phyloP scores from a whole-genome alignment of 2,888 invertebrate species.

The Norana najaformis region DNA sequence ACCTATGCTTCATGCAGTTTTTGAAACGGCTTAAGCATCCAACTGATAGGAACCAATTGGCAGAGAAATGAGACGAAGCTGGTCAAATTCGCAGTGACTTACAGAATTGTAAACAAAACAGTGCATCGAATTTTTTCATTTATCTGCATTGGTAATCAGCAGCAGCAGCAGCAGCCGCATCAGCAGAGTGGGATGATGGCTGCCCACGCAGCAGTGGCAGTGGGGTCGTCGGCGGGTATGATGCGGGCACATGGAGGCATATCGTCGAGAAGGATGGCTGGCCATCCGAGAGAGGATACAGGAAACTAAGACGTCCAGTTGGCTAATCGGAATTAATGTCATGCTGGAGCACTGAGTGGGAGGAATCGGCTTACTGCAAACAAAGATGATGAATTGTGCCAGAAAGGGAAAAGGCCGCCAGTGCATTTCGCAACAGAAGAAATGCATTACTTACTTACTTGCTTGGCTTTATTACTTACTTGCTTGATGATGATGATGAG shows the following conservation, averaged over 20 bases:
- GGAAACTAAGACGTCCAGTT: background rate
- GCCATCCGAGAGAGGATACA: no score
- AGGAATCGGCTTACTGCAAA: background rate
- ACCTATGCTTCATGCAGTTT: background rate
- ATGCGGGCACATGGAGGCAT: background rate
- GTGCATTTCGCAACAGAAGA: background rate
- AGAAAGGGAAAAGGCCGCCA: background rate
- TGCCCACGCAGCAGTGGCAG: background rate
- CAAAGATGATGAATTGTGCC: background rate
- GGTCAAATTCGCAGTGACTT: background rate
- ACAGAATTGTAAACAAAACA: background rate
- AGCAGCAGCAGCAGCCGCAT: background rate
- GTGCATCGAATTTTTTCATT: background rate
- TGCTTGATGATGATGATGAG: no score
- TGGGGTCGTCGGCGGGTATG: background rate
- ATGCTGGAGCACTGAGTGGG: background rate
- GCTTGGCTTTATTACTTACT: no score
- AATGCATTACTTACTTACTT: background rate
- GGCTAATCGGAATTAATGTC: background rate
- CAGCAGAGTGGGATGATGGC: background rate
- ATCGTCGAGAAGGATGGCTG: no score
- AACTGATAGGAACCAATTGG: background rate
- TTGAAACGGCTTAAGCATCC: background rate
- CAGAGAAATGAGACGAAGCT: background rate
- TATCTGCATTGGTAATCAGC: background rate